Evolutionary conservation across 2,888 invertebrate species (phyloP).

Genomic region (Ethmia dodecea): DNA sequence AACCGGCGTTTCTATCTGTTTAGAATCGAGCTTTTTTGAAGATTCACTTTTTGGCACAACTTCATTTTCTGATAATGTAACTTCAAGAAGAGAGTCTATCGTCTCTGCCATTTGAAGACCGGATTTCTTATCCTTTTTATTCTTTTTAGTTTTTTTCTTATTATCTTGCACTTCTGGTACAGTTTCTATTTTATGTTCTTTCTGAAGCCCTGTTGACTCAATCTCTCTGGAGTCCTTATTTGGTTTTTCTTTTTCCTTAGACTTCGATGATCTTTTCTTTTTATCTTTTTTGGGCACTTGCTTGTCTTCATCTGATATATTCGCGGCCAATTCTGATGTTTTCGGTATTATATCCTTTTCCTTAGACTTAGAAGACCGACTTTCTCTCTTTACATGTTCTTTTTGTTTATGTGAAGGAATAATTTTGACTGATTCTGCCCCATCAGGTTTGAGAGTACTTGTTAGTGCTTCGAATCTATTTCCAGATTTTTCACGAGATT

Average conservation of each 20-base stretch:
- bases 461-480: constrained; percentile 56
- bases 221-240: constrained; percentile 16
- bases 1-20: constrained; percentile 32
- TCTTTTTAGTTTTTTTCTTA: constrained; percentile 53
- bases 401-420: constrained; percentile 33
- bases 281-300: constrained; percentile 47
- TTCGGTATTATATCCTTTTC: constrained; percentile 51
- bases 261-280: constrained; percentile 48
- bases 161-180: constrained; percentile 20
- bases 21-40: constrained; percentile 10
- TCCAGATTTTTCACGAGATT: constrained; percentile 45
- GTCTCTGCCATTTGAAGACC: constrained; percentile 17
- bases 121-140: constrained; percentile 46
- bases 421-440: constrained; percentile 27
- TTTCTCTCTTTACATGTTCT: constrained; percentile 34
- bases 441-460: constrained; percentile 37
- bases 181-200: not conserved
- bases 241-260: constrained; percentile 26
- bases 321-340: constrained; percentile 22
- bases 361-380: constrained; percentile 55
- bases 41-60: constrained; percentile 7
- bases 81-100: constrained; percentile 23
- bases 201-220: constrained; percentile 5
- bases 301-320: constrained; percentile 44
- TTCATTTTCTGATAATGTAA: constrained; percentile 30